These are phyloP conservation scores for Drosophila pseudotakahashii DNA, from an alignment of 2,888 invertebrate species.

Conservation along the genomic window DNA sequence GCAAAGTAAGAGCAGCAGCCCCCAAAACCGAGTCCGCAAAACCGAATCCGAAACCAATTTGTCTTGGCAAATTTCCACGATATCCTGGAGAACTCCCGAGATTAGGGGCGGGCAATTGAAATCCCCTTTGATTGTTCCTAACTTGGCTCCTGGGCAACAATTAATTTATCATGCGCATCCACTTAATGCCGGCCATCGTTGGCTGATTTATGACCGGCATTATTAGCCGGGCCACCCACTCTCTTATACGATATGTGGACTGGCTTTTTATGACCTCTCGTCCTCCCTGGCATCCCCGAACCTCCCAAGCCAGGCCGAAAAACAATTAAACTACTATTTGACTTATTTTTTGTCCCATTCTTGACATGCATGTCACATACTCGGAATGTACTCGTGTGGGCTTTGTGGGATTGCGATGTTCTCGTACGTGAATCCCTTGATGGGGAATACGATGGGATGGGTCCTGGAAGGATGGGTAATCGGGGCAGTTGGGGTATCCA, in stretches of 20 bases:
- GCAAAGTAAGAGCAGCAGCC: background rate
- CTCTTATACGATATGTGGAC: constrained; percentile 3
- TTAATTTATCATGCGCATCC: constrained; percentile 72
- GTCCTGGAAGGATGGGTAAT: constrained; percentile 2
- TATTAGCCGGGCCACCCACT: constrained; percentile 58
- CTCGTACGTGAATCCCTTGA: constrained; percentile 46
- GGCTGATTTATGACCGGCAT: constrained; percentile 69
- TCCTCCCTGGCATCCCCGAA: constrained; percentile 12
- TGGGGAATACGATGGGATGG: constrained; percentile 4
- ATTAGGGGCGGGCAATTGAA: constrained; percentile 52
- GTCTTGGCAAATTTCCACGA: constrained; percentile 46
- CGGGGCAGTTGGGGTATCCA: background rate
- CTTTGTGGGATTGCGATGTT: constrained; percentile 5
- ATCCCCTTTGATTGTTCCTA: constrained; percentile 38
- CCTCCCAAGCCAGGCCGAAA: constrained; percentile 19
- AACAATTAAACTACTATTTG: constrained; percentile 68
- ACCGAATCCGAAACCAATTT: constrained; percentile 59
- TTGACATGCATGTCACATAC: constrained; percentile 70
- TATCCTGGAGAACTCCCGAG: constrained; percentile 10
- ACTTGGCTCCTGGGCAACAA: constrained; percentile 45
- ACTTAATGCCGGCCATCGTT: constrained; percentile 61
- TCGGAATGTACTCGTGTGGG: constrained; percentile 17
- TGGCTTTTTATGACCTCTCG: constrained; percentile 59
- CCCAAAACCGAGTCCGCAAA: constrained; percentile 8
- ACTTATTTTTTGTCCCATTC: constrained; percentile 43